Base-by-base conservation (phyloP, 2,113 vertebrate species). In the Eudorcas thomsonii region DNA sequence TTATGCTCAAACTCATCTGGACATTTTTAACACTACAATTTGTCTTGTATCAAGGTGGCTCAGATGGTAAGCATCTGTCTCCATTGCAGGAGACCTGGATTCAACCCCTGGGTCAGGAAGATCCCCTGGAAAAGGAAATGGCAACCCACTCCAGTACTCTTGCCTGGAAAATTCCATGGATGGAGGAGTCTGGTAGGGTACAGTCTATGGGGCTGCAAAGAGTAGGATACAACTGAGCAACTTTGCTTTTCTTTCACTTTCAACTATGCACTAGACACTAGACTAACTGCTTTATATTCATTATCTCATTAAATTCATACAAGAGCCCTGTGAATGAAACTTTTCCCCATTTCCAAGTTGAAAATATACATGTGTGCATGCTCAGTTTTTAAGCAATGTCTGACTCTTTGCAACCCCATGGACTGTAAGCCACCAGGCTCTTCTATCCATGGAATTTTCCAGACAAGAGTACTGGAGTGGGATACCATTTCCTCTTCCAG, bases 41-140 rank as follows among this genome's bases (percentile, higher is more conserved):
- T 39, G 36, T 64, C 80, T 92, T 17, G 3, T 16, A 83, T 7
- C 28, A 39, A 71, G n/a, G 67, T 74, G n/a, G 19, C 67, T 74
- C 19, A 74, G n/a, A 74, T 0, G 1, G 10, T 71, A 71, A 71
- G 39, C 0, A 0, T 71, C n/a, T 71, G 19, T 39, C 10, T 71
- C 2, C n/a, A 39, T 39, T 71, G 36, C 2, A 0, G 19, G 67
- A 71, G n/a, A 71, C n/a, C 5, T 0, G 2, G 67, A 6, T 23
- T 71, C 67, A 71, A 71, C 12, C 19, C n/a, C n/a, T 39, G 67
- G n/a, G 19, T 71, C n/a, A 71, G 67, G 5, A 71, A 39, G 19
- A 74, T 39, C n/a, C 19, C 9, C n/a, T 71, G 67, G n/a, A 39
- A 21, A 71, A 71, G 67, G n/a, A 39, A 39, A 39, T 5, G 4